Evolutionary conservation across 2,113 vertebrate species (phyloP), one percentile per base, ranked within the genome.

Genomic region (Campylorhamphus procurvoides): DNA sequence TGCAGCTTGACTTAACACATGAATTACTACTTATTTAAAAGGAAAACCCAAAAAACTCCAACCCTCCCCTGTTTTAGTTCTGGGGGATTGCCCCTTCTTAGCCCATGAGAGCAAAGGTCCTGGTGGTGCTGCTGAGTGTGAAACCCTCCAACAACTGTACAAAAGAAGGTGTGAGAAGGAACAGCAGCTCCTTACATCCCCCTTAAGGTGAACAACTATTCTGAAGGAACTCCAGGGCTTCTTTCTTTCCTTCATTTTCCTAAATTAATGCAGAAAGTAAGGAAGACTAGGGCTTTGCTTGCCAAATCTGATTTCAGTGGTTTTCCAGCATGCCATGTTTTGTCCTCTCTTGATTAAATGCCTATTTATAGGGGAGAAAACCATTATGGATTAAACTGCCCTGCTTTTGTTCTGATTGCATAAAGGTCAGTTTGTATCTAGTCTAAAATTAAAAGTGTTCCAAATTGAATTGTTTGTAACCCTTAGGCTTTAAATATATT

Each of bases 331-430:
- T 62, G 72, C 58, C 7, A 5, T 73, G 55, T 85, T 91, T 94
- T 88, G 80, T 84, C 84, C 92, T 86, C 27, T 72, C 64, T 68
- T 93, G 71, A 76, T 94, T 90, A 90, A 93, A 74, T 90, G 84
- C n/a, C 88, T 91, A 4, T 89, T 95, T 74, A 87, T 56, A 72
- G 55, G 56, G n/a, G 19, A 7, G 6, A 18, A 39, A n/a, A 2
- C 9, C 46, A 42, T 62, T 42, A 49, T 27, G 42, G 50, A 72
- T 91, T 91, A 67, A 84, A 66, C 50, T 63, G 63, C 55, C 55
- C 33, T 79, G 58, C 44, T 87, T 93, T 84, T 87, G 73, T 49
- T 76, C 67, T 74, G 77, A 28, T 86, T 85, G 52, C 11, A 1
- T 71, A 68, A 71, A 64, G 47, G 42, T 23, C 75, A 47, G 52